These are phyloP conservation scores for Hanleya hanleyi DNA, from an alignment of 2,888 invertebrate species.

Conservation along the genomic window DNA sequence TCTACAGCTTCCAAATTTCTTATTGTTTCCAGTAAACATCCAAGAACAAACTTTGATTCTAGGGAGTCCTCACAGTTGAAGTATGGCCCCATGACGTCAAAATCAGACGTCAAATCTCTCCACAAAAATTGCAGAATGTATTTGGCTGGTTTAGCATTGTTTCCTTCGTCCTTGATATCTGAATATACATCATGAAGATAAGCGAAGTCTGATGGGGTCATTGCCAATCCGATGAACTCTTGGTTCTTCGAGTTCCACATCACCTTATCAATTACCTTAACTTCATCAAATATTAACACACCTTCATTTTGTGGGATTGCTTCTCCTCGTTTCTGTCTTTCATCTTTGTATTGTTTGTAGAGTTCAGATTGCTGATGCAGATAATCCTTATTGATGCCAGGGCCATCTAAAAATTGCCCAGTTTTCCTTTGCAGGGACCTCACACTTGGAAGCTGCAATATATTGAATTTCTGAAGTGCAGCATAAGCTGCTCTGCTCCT, in stretches of 20 bases:
- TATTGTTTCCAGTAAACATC: background rate
- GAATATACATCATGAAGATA: background rate
- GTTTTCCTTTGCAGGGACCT: background rate
- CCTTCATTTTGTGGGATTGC: background rate
- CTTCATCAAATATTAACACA: background rate
- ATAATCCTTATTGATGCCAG: background rate
- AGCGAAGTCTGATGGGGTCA: background rate
- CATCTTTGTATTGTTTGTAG: background rate
- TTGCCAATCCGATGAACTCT: background rate
- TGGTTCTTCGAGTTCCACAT: background rate
- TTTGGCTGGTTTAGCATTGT: background rate
- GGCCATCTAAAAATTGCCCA: background rate
- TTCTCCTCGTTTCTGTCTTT: background rate
- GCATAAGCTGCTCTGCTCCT: background rate
- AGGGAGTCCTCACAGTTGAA: background rate
- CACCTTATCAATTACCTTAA: background rate
- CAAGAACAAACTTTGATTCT: background rate
- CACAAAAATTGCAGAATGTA: background rate
- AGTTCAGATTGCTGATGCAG: background rate
- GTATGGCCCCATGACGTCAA: background rate
- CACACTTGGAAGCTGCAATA: background rate
- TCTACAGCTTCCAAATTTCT: background rate
- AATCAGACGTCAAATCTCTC: background rate
- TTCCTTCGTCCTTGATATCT: background rate
- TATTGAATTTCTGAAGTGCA: background rate